A percentile compares a stretch with the other conserved stretches of the same genome.
Conservation (phyloP, 2,113 vertebrate species). For the Micronisus gabar region DNA sequence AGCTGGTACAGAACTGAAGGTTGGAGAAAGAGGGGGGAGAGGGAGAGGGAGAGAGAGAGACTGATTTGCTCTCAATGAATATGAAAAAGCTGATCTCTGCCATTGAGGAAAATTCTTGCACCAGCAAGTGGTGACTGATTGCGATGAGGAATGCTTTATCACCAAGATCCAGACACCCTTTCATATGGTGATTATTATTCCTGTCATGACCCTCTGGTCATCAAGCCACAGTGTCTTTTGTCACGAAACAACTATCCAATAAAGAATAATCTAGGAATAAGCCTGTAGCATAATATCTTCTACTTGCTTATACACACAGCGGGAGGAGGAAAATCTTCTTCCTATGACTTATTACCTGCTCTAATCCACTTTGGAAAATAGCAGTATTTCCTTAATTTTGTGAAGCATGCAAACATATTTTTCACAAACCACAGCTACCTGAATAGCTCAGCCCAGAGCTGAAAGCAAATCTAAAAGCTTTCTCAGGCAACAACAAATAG, state of each 20-base stretch:
- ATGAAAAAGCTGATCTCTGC: constrained; percentile 52
- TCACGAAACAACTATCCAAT: constrained; percentile 45
- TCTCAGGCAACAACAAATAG: not conserved
- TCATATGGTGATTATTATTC: constrained; percentile 60
- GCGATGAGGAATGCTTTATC: constrained; percentile 35
- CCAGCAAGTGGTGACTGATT: constrained; percentile 43
- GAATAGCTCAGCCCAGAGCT: not conserved
- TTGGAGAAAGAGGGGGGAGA: not conserved
- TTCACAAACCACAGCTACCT: not conserved
- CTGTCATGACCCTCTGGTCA: constrained; percentile 56
- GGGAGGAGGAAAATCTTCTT: constrained; percentile 2
- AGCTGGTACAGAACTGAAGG: not conserved
- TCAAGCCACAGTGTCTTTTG: constrained; percentile 40
- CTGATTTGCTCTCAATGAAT: constrained; percentile 50
- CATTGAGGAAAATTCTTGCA: constrained; percentile 54
- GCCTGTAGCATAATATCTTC: constrained; percentile 50
- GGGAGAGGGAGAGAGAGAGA: not conserved
- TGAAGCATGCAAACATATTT: constrained; percentile 14
- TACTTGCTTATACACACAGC: constrained; percentile 34
- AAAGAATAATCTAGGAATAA: constrained; percentile 47
- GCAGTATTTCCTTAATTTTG: constrained; percentile 40
- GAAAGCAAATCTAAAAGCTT: constrained; percentile 16
- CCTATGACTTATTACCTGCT: constrained; percentile 31
- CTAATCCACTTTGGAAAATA: constrained; percentile 50
- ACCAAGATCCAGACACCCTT: constrained; percentile 43